Evolutionary conservation across 2,113 vertebrate species (phyloP).

Genomic region (Mobula hypostoma): DNA sequence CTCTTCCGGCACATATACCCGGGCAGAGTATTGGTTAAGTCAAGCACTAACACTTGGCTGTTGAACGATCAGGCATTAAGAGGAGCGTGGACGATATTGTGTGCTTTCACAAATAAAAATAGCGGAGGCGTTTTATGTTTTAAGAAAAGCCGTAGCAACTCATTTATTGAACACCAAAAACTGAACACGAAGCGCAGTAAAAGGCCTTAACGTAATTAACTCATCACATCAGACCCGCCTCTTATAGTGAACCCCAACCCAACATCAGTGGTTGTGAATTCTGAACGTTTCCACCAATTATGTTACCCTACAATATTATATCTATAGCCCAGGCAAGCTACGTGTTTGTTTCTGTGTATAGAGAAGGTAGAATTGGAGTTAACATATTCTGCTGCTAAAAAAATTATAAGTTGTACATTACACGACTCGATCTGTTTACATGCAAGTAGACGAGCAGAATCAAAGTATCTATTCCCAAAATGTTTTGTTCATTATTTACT

Average conservation of each 20-base stretch:
- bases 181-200: too few species aligned
- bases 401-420: not conserved
- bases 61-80: not conserved
- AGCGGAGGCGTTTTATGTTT: too few species aligned
- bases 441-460: not conserved
- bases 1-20: not conserved
- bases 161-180: too few species aligned
- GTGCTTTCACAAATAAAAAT: too few species aligned
- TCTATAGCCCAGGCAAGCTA: not conserved
- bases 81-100: too few species aligned
- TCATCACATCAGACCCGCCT: too few species aligned
- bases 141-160: too few species aligned
- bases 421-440: not conserved
- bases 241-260: too few species aligned
- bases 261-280: too few species aligned
- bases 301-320: not conserved
- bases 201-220: too few species aligned
- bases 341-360: not conserved
- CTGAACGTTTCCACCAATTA: too few species aligned
- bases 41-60: not conserved
- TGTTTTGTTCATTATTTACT: too few species aligned
- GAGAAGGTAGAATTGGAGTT: not conserved
- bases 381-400: not conserved
- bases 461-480: not conserved
- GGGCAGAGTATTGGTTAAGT: not conserved